A percentile compares a stretch with the other conserved stretches of the same genome.
phyloP scores from a whole-genome alignment of 2,113 vertebrate species.

The Cololabis saira region DNA sequence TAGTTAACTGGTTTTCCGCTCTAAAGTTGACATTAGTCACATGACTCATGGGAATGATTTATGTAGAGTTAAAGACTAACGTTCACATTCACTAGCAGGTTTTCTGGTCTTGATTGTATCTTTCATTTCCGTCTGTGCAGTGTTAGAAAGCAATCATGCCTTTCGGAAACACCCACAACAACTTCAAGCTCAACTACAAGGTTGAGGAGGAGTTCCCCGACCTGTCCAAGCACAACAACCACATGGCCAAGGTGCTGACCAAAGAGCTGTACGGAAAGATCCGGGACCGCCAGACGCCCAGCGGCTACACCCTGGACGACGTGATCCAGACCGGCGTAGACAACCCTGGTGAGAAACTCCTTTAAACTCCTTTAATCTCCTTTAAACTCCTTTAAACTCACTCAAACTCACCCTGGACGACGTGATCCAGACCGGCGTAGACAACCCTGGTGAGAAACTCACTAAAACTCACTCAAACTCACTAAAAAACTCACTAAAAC shows the following conservation, averaged over 20 bases:
- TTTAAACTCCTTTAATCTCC: too few relatives aligned
- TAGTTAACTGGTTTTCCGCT: too few relatives aligned
- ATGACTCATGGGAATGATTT: too few relatives aligned
- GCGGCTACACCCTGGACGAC: slow-evolving; percentile 91
- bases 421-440: too few relatives aligned
- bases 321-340: slow-evolving; percentile 93
- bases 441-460: too few relatives aligned
- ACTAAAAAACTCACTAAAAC: too few relatives aligned
- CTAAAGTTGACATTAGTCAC: too few relatives aligned
- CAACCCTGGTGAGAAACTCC: slow-evolving; percentile 92
- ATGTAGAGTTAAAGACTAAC: too few relatives aligned
- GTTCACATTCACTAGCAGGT: background rate
- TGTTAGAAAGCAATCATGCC: slow-evolving; percentile 87
- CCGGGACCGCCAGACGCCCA: slow-evolving; percentile 91
- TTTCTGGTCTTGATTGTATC: background rate
- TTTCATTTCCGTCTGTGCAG: slow-evolving; percentile 39
- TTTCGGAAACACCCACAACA: slow-evolving; percentile 94
- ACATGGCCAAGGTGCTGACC: slow-evolving; percentile 92
- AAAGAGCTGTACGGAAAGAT: slow-evolving; percentile 86
- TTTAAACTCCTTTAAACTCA: too few relatives aligned
- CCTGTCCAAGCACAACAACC: slow-evolving; percentile 91
- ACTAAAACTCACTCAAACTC: too few relatives aligned
- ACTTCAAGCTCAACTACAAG: slow-evolving; percentile 90
- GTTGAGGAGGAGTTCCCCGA: slow-evolving; percentile 89
- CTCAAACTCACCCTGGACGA: too few relatives aligned